These are phyloP conservation scores for Stegodyphus mimosarum DNA, from an alignment of 1,140 invertebrate genomes.

Conservation along the genomic window DNA sequence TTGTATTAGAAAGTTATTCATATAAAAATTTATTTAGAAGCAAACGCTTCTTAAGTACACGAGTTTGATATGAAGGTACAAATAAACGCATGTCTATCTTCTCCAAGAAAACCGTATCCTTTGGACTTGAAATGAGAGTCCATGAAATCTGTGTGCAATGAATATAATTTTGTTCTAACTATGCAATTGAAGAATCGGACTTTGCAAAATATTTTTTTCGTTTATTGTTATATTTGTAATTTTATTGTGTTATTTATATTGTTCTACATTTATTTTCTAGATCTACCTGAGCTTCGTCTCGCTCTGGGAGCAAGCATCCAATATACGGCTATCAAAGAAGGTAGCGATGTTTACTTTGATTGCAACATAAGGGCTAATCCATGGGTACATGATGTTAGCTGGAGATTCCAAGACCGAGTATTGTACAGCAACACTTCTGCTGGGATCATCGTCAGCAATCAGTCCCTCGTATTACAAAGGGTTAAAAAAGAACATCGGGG, in stretches of 20 bases:
- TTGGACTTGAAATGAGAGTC: too few relatives aligned
- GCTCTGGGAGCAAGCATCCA: conserved; percentile 69
- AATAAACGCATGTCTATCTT: too few relatives aligned
- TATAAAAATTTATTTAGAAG: too few relatives aligned
- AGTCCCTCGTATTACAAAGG: conserved; percentile 63
- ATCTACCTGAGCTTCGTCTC: conserved; percentile 21
- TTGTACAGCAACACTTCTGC: conserved; percentile 13
- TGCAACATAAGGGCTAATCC: conserved; percentile 73
- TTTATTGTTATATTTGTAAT: background rate
- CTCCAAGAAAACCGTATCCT: too few relatives aligned
- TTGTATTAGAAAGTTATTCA: too few relatives aligned
- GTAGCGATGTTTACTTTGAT: conserved; percentile 89
- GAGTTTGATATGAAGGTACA: too few relatives aligned
- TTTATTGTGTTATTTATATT: background rate
- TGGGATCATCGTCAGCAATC: conserved; percentile 64
- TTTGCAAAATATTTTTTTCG: too few relatives aligned
- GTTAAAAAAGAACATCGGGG: conserved; percentile 64
- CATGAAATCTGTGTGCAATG: too few relatives aligned
- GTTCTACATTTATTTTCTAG: background rate
- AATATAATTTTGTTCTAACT: too few relatives aligned
- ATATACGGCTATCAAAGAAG: conserved; percentile 79
- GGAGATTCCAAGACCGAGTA: conserved; percentile 56
- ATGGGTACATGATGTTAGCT: conserved; percentile 62
- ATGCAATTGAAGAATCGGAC: too few relatives aligned
- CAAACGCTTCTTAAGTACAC: too few relatives aligned